Conservation (phyloP, 2,888 invertebrate genomes). For the Strigamia maritima region DNA sequence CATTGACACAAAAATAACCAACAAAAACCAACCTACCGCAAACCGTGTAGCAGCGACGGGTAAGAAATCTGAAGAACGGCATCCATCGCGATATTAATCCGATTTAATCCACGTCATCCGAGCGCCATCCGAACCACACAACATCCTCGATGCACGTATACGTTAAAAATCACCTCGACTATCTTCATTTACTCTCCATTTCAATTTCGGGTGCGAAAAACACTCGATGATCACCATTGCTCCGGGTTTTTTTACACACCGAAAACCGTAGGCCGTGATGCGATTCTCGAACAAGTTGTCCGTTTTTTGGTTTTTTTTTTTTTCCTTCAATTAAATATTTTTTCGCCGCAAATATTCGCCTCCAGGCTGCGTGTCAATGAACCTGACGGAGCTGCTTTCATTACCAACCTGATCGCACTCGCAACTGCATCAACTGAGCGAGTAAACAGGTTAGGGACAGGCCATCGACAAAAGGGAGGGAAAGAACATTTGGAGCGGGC, state of each 20-base stretch:
- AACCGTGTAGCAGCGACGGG: conserved; percentile 9
- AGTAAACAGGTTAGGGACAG: conserved; percentile 32
- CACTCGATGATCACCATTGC: background rate
- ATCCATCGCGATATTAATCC: conserved; percentile 27
- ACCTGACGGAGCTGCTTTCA: conserved; percentile 32
- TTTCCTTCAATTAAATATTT: background rate
- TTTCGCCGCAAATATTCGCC: conserved; percentile 26
- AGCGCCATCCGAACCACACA: background rate
- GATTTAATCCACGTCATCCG: conserved; percentile 8
- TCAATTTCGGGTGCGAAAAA: background rate
- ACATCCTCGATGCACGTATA: background rate
- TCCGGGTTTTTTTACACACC: no score
- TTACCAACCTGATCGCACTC: conserved; percentile 32
- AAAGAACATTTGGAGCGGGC: conserved; percentile 15
- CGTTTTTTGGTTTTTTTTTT: no score
- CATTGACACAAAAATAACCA: background rate
- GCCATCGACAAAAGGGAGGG: conserved; percentile 30
- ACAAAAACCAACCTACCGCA: conserved; percentile 22
- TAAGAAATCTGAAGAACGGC: conserved; percentile 29
- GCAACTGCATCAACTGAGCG: conserved; percentile 26
- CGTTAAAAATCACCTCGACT: background rate
- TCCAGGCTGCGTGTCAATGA: conserved; percentile 31
- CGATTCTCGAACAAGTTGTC: background rate
- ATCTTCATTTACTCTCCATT: background rate
- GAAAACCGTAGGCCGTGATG: background rate